These are phyloP conservation scores for Mellivora capensis DNA, from an alignment of 2,113 vertebrate species.

Conservation along the genomic window DNA sequence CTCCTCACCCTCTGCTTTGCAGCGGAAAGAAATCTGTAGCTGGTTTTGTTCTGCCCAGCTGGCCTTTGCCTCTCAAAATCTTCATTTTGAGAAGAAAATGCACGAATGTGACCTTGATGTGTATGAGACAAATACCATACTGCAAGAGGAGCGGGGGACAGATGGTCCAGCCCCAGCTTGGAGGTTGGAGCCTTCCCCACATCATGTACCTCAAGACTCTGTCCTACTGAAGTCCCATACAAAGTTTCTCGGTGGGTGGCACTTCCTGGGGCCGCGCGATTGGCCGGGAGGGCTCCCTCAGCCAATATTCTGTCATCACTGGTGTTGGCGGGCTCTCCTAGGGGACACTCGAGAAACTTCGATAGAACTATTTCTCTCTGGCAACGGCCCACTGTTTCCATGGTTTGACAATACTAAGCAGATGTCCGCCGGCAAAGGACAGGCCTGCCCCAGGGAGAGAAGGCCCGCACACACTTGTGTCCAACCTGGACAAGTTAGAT, in stretches of 20 bases:
- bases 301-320: background rate
- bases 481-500: background rate
- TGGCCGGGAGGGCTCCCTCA: background rate
- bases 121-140: background rate
- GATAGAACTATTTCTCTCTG: constrained; percentile 33
- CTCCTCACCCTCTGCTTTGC: background rate
- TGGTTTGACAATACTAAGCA: background rate
- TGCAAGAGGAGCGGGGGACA: background rate
- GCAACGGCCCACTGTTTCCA: background rate
- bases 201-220: background rate
- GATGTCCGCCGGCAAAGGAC: background rate
- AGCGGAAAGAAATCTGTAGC: background rate
- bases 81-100: background rate
- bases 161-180: background rate
- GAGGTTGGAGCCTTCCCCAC: background rate
- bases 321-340: background rate
- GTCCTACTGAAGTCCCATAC: background rate
- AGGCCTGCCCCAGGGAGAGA: background rate
- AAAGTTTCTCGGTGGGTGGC: constrained; percentile 30
- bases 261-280: background rate
- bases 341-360: constrained; percentile 7
- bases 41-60: constrained; percentile 22
- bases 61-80: background rate
- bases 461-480: background rate
- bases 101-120: background rate